These are phyloP conservation scores for Tetheella fluctuosa DNA, from an alignment of 2,888 invertebrate genomes.

Conservation along the genomic window DNA sequence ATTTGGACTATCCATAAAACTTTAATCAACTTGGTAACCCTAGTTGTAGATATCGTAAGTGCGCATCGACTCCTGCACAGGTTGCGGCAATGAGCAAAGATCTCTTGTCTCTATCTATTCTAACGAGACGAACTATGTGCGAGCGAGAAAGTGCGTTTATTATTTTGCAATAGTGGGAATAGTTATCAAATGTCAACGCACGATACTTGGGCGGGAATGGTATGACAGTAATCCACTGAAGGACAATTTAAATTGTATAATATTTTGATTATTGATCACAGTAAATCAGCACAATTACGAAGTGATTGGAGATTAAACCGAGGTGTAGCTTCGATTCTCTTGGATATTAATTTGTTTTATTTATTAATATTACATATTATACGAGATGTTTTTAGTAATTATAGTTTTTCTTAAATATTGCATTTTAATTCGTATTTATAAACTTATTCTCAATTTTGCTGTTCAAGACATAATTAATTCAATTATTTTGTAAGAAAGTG, in stretches of 20 bases:
- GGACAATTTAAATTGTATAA: conserved; percentile 25
- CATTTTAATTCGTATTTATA: too few species aligned
- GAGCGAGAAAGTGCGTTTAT: conserved; percentile 37
- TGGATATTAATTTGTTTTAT: too few species aligned
- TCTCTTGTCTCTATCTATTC: conserved; percentile 17
- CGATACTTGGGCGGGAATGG: conserved; percentile 37
- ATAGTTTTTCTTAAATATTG: too few species aligned
- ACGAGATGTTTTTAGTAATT: too few species aligned
- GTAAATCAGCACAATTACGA: not conserved
- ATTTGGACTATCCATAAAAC: conserved; percentile 3
- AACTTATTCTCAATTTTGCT: not conserved
- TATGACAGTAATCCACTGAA: conserved; percentile 22
- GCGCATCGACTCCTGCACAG: conserved; percentile 50
- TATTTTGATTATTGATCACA: conserved; percentile 9
- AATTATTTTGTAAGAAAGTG: conserved; percentile 29
- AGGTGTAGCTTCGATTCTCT: too few species aligned
- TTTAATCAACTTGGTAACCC: conserved; percentile 7
- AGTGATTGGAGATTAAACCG: not conserved
- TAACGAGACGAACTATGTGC: conserved; percentile 15
- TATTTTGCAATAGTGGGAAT: conserved; percentile 48
- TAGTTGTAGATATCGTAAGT: conserved; percentile 33
- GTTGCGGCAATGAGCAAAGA: conserved; percentile 41
- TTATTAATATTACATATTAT: too few species aligned
- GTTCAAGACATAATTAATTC: not conserved
- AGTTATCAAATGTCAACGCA: conserved; percentile 56